Percentiles rank a stretch among this genome's conserved stretches.
Evolutionary conservation across 2,888 invertebrate species (phyloP).

Genomic region (Meandrusa payeni): DNA sequence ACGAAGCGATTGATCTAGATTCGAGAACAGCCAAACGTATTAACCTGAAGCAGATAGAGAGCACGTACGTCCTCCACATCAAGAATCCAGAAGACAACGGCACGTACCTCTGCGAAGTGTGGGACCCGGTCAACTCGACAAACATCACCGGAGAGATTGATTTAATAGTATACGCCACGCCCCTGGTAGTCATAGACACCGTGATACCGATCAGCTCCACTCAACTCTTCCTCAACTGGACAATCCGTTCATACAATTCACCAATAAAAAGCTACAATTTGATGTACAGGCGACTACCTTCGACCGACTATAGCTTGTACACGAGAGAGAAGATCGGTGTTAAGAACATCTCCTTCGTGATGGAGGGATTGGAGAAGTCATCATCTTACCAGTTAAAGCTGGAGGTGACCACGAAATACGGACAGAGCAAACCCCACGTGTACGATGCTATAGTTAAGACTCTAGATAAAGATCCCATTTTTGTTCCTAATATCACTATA

Average conservation of each 20-base stretch:
- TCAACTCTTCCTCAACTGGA: constrained; percentile 91
- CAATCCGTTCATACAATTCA: constrained; percentile 87
- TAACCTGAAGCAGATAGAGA: constrained; percentile 76
- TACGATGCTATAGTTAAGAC: constrained; percentile 78
- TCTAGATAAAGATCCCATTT: constrained; percentile 86
- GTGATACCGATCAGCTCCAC: constrained; percentile 88
- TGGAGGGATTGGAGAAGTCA: constrained; percentile 83
- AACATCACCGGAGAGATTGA: constrained; percentile 66
- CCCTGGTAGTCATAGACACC: constrained; percentile 85
- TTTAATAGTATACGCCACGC: constrained; percentile 84
- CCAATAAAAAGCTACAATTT: constrained; percentile 82
- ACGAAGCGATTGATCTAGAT: constrained; percentile 32
- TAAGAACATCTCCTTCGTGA: constrained; percentile 84
- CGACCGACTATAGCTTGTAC: constrained; percentile 56
- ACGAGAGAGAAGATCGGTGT: constrained; percentile 81
- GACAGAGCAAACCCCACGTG: constrained; percentile 75
- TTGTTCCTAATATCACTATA: constrained; percentile 88
- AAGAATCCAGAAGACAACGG: constrained; percentile 86
- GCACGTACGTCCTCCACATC: constrained; percentile 71
- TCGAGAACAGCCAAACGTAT: constrained; percentile 28
- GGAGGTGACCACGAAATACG: constrained; percentile 84
- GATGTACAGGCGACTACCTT: constrained; percentile 64
- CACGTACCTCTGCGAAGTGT: constrained; percentile 57
- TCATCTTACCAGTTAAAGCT: constrained; percentile 86
- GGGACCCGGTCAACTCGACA: constrained; percentile 49